phyloP scores from a whole-genome alignment of 1,140 invertebrate species.

The Trigoniulus corallinus region DNA sequence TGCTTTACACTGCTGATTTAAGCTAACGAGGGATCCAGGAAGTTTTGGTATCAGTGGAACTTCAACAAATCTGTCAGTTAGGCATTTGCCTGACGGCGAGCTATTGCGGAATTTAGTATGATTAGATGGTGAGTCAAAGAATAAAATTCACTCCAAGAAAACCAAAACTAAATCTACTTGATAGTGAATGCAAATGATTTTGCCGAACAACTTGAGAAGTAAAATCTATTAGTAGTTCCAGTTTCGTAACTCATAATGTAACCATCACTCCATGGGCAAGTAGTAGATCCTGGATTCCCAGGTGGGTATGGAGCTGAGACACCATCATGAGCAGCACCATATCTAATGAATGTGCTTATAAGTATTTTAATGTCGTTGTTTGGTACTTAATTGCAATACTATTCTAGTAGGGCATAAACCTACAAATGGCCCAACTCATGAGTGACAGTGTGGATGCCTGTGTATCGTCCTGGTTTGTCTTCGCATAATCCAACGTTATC shows the following conservation, averaged over 20 bases:
- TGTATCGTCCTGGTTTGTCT: background rate
- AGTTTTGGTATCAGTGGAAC: background rate
- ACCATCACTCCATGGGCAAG: background rate
- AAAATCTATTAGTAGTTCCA: background rate
- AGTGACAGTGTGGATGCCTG: background rate
- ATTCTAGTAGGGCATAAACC: no score
- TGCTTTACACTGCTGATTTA: background rate
- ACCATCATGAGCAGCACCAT: background rate
- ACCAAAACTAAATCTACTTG: background rate
- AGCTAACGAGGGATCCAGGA: background rate
- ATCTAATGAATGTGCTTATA: no score
- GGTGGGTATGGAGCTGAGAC: background rate
- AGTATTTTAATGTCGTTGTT: no score
- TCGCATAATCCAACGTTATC: background rate
- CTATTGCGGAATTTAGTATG: no score
- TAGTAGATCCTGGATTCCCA: background rate
- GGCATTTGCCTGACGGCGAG: background rate
- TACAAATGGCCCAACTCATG: background rate
- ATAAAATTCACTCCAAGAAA: no score
- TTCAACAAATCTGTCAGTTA: background rate
- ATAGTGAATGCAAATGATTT: background rate
- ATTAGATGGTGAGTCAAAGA: no score
- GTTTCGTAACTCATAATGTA: background rate
- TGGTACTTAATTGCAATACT: no score
- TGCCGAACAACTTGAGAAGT: background rate